Evolutionary conservation across 92 coral and sea anemone species (phyloP).

Genomic region (Actinernus sp.): DNA sequence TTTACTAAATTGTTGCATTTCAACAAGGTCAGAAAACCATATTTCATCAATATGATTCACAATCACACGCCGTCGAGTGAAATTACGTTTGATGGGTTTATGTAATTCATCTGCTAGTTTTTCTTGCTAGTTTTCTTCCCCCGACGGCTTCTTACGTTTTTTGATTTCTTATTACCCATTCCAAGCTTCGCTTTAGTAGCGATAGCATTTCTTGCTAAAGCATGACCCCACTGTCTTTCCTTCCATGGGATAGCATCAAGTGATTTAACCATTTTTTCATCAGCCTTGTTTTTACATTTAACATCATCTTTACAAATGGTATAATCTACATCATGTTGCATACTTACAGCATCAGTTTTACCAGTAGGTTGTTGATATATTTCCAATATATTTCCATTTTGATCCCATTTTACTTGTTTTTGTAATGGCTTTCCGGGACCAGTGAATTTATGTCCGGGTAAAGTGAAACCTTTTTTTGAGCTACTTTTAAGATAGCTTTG

Average conservation of each 20-base stretch:
- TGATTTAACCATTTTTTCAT: conserved; percentile 18
- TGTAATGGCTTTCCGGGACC: no score
- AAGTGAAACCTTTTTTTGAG: conserved; percentile 7
- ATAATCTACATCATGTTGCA: conserved; percentile 47
- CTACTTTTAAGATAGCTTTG: conserved; percentile 1
- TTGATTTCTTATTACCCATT: conserved; percentile 7
- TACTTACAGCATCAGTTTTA: conserved; percentile 15
- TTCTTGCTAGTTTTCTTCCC: conserved; percentile 43
- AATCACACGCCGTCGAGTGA: conserved; percentile 37
- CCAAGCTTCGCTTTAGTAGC: conserved; percentile 17
- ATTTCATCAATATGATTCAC: conserved; percentile 44
- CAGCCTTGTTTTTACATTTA: conserved; percentile 11
- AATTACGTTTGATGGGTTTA: conserved; percentile 39
- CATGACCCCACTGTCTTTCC: conserved; percentile 45
- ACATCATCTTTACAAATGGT: not conserved
- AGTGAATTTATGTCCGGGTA: conserved; percentile 10
- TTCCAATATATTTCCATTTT: conserved; percentile 12
- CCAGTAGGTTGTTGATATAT: conserved; percentile 25
- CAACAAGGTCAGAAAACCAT: conserved; percentile 30
- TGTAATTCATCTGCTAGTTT: conserved; percentile 47
- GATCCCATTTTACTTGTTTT: no score
- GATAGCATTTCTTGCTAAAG: conserved; percentile 35
- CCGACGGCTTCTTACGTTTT: no score
- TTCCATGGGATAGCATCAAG: conserved; percentile 29
- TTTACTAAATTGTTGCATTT: conserved; percentile 28